Conservation (phyloP, 2,797 vertebrate genomes). For the Gymnopithys bicolor region DNA sequence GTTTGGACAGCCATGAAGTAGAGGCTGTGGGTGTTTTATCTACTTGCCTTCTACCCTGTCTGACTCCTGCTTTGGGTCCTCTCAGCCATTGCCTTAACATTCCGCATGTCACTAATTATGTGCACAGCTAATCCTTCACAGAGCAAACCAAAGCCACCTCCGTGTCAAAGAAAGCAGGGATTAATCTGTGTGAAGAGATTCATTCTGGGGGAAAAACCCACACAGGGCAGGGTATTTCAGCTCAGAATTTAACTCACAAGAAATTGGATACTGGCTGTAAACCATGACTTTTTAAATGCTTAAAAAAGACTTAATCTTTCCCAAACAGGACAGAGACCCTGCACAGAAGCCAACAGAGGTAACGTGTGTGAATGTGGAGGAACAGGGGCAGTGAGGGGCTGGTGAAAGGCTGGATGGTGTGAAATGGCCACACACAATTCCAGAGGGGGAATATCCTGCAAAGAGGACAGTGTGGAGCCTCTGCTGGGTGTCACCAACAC, state of each 20-base stretch:
- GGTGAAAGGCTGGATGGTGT: neutral
- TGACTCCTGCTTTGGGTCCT: neutral
- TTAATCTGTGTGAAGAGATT: neutral
- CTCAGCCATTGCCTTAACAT: neutral
- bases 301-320: neutral
- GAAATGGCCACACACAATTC: neutral
- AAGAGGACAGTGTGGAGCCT: neutral
- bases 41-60: neutral
- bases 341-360: constrained; percentile 78
- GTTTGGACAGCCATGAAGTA: neutral
- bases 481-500: neutral
- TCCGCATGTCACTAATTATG: neutral
- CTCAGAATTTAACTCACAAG: neutral
- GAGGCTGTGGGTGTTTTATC: neutral
- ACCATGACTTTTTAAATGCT: neutral
- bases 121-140: neutral
- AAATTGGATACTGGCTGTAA: neutral
- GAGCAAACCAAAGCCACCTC: neutral
- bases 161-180: neutral
- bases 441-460: neutral
- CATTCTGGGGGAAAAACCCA: neutral
- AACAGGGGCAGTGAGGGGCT: neutral
- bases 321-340: constrained; percentile 72
- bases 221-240: neutral
- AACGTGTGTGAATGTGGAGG: neutral